Base-by-base conservation (phyloP, 2,797 vertebrate species). In the Cottoperca gobio region DNA sequence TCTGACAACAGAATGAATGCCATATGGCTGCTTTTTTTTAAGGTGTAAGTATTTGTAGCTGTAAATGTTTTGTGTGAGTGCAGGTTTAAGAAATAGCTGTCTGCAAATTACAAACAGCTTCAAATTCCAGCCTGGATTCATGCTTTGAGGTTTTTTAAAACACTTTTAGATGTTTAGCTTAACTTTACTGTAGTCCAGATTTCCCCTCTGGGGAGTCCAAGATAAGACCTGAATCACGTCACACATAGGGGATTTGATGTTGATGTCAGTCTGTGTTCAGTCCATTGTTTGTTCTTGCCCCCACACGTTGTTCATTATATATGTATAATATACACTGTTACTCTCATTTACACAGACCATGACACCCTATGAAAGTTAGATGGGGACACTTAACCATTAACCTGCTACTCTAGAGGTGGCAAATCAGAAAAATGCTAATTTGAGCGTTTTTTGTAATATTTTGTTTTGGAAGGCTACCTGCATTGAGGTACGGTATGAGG, bases 101-200 rank as follows among this genome's bases (percentile, higher is more conserved):
- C 21, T 43, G 21, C 17, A 63, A 57, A 69, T 54, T 64, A 6
- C 8, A 65, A 75, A 66, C 61, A 67, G 35, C 23, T 67, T 57
- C 2, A 53, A 53, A 79, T 46, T 53, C 70, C 43, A 66, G 42
- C 46, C 46, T 70, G 52, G 14, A 59, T 54, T 53, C 59, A 75
- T 14, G 17, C 48, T 66, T 64, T 64, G 70, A 65, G 46, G 60
- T 40, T 48, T 52, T 59, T 33, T 61, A 55, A 40, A 61, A 28
- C 43, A 55, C 17, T 52, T 63, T 73, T 8, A 39, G 12, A 24
- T 50, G 49, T 42, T 59, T 33, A 48, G 14, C 72, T 60, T 5
- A 21, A 55, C 33, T 66, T 53, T 46, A 17, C 31, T 2, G 21
- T 26, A 21, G 55, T 26, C 23, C 9, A 54, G 1, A 58, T 33